Base-by-base conservation (phyloP, 1,140 invertebrate species). In the Tribolium castaneum region DNA sequence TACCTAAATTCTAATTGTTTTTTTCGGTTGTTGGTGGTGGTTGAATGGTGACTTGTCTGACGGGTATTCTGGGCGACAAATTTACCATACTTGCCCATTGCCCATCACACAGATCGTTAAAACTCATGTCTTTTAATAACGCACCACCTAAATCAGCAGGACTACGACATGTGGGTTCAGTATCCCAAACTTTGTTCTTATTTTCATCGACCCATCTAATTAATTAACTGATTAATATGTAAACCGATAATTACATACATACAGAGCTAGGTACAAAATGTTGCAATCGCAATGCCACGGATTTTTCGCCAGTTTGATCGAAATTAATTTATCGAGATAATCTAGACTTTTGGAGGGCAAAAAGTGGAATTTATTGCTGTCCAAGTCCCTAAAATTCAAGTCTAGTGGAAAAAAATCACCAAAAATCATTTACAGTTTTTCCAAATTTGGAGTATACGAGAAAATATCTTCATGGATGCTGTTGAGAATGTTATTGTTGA, bases 221-320 rank as follows among this genome's bases (percentile, higher is more conserved):
- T 30, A 5, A 5, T 30, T 30, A 5, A 30, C 5, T 30, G 3
- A 30, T 30, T 3, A 30, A 6, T 30, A 5, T 30, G 3, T 30
- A 30, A 30, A 30, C 16, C 16, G 12, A 22, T 10, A 51, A 51
- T 50, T 22, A 54, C n/a, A 70, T 30, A 90, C 87, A 90, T 90
- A 94, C 86, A 87, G 87, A 0, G 92, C 90, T 70, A 96, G 89
- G 84, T 96, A 96, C 0, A 94, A 87, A 5, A 93, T 91, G 49
- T 91, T 90, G 82, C 95, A 96, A 83, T 96, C 94, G 81, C 95
- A 96, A 82, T 95, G 93, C 95, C 95, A 96, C 0, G 94, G 94
- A 87, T 96, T 96, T 80, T 93, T 93, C 0, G 92, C 92, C 13
- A 96, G 86, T 84, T 94, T 94, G 0, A 96, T 89, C 66, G 93